phyloP scores from a whole-genome alignment of 2,888 invertebrate genomes.

The Harmothoe impar region DNA sequence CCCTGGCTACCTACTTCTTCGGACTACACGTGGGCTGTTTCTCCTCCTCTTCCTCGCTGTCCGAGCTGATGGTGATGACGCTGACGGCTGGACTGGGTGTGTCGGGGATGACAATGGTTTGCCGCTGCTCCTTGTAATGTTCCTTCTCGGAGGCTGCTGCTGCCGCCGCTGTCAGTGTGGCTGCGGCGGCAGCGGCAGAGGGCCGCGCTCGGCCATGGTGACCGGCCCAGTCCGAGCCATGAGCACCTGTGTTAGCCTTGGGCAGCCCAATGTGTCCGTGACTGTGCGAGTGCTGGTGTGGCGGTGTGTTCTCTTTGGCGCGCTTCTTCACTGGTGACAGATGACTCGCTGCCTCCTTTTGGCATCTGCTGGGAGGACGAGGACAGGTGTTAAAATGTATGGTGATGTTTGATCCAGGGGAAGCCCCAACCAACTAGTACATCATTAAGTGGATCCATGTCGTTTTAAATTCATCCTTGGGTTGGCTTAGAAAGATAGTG shows the following conservation, averaged over 20 bases:
- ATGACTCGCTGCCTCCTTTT: slow-evolving; percentile 70
- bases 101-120: slow-evolving; percentile 94
- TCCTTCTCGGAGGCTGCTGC: slow-evolving; percentile 25
- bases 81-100: slow-evolving; percentile 91
- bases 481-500: too few species aligned
- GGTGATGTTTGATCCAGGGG: too few species aligned
- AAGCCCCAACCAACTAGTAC: too few species aligned
- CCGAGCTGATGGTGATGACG: slow-evolving; percentile 97
- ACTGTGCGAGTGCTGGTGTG: slow-evolving; percentile 71
- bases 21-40: slow-evolving; percentile 65
- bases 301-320: slow-evolving; percentile 97
- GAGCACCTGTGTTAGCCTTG: slow-evolving; percentile 70
- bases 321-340: slow-evolving; percentile 98
- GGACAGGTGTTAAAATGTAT: not conserved
- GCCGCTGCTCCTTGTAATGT: slow-evolving; percentile 65
- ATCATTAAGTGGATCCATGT: too few species aligned
- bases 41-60: slow-evolving; percentile 91
- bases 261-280: slow-evolving; percentile 48
- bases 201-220: not conserved
- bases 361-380: slow-evolving; percentile 54
- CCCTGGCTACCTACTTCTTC: slow-evolving; percentile 64
- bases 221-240: slow-evolving; percentile 69
- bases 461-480: too few species aligned
- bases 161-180: slow-evolving; percentile 79
- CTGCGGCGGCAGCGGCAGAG: not conserved